Conservation (phyloP, 2,888 invertebrate genomes). For the Griposia aprilina region DNA sequence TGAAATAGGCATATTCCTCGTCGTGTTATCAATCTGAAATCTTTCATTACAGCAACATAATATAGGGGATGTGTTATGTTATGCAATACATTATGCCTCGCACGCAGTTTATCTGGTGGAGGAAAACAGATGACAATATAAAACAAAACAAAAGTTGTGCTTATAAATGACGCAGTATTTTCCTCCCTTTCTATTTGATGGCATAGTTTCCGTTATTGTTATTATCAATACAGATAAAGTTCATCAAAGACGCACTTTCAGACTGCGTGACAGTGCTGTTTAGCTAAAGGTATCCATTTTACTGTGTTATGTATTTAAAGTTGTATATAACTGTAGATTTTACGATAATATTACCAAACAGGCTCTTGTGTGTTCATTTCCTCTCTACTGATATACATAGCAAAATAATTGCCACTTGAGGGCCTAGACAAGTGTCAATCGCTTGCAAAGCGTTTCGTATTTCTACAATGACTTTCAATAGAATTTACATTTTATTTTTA, state of each 20-base stretch:
- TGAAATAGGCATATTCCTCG: constrained; percentile 4
- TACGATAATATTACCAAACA: not conserved
- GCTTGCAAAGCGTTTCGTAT: not conserved
- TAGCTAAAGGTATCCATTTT: not conserved
- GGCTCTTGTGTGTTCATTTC: not conserved
- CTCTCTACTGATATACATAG: not conserved
- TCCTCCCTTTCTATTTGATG: constrained; percentile 25
- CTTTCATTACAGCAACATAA: constrained; percentile 22
- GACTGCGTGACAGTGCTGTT: not conserved
- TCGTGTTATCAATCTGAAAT: constrained; percentile 10
- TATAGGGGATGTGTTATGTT: not conserved
- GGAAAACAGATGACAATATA: constrained; percentile 48
- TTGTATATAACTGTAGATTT: too few relatives aligned
- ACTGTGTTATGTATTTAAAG: constrained; percentile 5
- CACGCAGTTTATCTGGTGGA: constrained; percentile 33
- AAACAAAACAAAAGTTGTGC: constrained; percentile 58
- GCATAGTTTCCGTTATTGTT: constrained; percentile 43
- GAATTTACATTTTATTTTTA: not conserved
- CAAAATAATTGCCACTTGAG: not conserved
- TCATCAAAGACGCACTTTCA: constrained; percentile 26
- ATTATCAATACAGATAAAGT: constrained; percentile 42
- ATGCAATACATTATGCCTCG: constrained; percentile 38
- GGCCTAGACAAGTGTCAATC: not conserved
- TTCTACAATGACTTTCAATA: not conserved
- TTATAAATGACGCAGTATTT: constrained; percentile 43